These are phyloP conservation scores for Brachyrhaphis roseni DNA, from an alignment of 2,797 vertebrate genomes.

Conservation along the genomic window DNA sequence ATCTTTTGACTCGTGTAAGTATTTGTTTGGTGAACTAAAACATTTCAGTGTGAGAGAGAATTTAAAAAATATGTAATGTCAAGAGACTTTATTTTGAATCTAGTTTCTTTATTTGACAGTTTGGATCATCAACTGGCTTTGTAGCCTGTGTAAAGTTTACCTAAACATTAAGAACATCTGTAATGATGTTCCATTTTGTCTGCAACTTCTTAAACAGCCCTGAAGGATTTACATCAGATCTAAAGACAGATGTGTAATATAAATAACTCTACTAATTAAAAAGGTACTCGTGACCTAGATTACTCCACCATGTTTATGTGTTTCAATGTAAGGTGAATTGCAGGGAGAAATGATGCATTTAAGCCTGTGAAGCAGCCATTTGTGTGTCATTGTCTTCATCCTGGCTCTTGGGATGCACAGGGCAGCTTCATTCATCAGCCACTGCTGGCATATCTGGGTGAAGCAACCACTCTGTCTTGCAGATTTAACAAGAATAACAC, in stretches of 20 bases:
- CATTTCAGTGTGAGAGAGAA: not conserved
- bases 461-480: slow-evolving; percentile 35
- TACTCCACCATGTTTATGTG: not conserved
- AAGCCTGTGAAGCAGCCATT: slow-evolving; percentile 27
- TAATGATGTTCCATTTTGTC: not conserved
- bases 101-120: not conserved
- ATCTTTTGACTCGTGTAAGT: not conserved
- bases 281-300: not conserved
- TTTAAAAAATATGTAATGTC: not conserved
- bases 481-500: slow-evolving; percentile 36
- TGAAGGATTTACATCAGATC: not conserved
- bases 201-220: not conserved
- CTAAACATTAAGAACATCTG: not conserved
- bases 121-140: not conserved
- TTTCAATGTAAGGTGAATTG: not conserved
- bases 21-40: not conserved
- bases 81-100: not conserved
- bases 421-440: slow-evolving; percentile 59
- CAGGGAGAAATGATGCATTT: slow-evolving; percentile 21
- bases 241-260: not conserved
- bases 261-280: not conserved
- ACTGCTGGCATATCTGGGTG: slow-evolving; percentile 58
- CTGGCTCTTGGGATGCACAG: slow-evolving; percentile 38
- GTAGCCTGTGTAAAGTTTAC: not conserved
- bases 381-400: slow-evolving; percentile 30